Conservation (phyloP, 1,140 invertebrate species). For the Pachyrhynchus sulphureomaculatus region DNA sequence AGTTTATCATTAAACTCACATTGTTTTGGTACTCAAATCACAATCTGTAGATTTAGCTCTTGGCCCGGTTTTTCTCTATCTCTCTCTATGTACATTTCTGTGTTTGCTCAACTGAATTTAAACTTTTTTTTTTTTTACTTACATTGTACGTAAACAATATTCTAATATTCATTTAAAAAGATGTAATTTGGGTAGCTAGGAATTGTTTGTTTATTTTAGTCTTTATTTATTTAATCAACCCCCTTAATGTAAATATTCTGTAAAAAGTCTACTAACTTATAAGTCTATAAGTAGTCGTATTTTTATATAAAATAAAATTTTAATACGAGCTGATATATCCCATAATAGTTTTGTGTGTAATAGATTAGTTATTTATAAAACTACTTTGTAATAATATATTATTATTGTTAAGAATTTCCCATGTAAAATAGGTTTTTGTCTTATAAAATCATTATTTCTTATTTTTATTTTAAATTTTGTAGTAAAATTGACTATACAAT, state of each 20-base stretch:
- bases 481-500: too few relatives aligned
- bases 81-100: conserved; percentile 51
- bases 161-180: background rate
- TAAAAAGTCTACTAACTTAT: background rate
- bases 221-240: too few relatives aligned
- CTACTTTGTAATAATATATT: too few relatives aligned
- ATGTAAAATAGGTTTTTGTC: too few relatives aligned
- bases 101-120: conserved; percentile 42
- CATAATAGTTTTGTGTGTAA: too few relatives aligned
- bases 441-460: too few relatives aligned
- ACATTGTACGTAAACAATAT: background rate
- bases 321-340: too few relatives aligned
- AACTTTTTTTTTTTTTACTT: background rate
- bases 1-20: conserved; percentile 35
- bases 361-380: too few relatives aligned
- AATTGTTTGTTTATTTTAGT: background rate
- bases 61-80: conserved; percentile 41
- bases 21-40: conserved; percentile 25
- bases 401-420: too few relatives aligned
- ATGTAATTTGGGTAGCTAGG: conserved; percentile 26
- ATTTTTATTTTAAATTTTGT: too few relatives aligned
- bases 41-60: conserved; percentile 40
- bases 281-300: background rate
- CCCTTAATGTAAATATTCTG: too few relatives aligned
- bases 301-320: background rate